A percentile compares a stretch with the other conserved stretches of the same genome.
Conservation (phyloP, 2,113 vertebrate species). For the Tichodroma muraria region DNA sequence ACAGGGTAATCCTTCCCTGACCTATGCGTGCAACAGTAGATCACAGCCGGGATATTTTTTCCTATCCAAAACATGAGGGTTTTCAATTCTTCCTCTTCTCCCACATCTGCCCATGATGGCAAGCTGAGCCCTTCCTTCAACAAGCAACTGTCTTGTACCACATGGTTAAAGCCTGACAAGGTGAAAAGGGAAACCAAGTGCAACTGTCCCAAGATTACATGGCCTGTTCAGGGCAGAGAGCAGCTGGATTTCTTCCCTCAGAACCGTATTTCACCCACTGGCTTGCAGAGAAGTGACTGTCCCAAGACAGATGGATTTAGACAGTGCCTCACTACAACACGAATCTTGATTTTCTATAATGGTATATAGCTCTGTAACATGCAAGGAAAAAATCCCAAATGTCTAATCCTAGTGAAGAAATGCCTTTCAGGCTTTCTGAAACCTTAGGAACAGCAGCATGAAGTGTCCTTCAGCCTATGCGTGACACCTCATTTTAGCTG, state of each 20-base stretch:
- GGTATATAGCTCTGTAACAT: neutral
- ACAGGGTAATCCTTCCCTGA: neutral
- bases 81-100: neutral
- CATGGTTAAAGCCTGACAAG: neutral
- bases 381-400: neutral
- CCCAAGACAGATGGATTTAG: neutral
- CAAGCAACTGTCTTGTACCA: neutral
- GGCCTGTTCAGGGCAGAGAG: neutral
- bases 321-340: neutral
- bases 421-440: neutral
- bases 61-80: neutral
- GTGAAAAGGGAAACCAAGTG: neutral
- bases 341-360: neutral
- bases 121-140: neutral
- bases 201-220: neutral
- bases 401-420: neutral
- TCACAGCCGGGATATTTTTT: conserved; percentile 17
- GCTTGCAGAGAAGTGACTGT: neutral
- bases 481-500: neutral
- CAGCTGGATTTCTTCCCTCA: neutral
- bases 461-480: neutral
- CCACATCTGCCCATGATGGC: neutral
- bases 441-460: neutral
- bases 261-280: neutral
- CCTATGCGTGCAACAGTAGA: neutral